Conservation (phyloP, 2,888 invertebrate genomes). For the Chymomyza procnemis region DNA sequence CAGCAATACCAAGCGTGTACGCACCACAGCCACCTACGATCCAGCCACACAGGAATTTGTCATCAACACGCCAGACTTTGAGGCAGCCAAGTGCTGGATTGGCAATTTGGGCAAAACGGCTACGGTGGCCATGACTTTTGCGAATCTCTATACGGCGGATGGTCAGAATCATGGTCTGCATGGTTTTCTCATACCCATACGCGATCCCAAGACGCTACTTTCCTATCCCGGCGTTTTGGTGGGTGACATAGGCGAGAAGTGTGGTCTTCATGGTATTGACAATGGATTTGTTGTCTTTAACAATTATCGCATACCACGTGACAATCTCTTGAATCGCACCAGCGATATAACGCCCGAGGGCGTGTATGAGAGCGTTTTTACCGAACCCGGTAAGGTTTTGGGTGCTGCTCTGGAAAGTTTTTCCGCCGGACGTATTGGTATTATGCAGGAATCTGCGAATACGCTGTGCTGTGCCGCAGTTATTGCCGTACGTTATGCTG, state of each 20-base stretch:
- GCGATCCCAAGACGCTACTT: slow-evolving; percentile 86
- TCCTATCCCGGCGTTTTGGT: slow-evolving; percentile 91
- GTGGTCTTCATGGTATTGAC: slow-evolving; percentile 93
- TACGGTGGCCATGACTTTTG: slow-evolving; percentile 92
- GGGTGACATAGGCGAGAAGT: slow-evolving; percentile 95
- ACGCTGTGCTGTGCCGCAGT: slow-evolving; percentile 83
- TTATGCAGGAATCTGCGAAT: slow-evolving; percentile 80
- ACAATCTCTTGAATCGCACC: slow-evolving; percentile 90
- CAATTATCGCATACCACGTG: slow-evolving; percentile 91
- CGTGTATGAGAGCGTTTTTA: slow-evolving; percentile 92
- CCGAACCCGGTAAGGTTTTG: slow-evolving; percentile 90
- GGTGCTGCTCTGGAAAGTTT: slow-evolving; percentile 92
- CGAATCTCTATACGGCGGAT: slow-evolving; percentile 90
- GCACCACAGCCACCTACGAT: slow-evolving; percentile 94
- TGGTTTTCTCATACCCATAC: slow-evolving; percentile 91
- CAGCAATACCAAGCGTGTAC: slow-evolving; percentile 93
- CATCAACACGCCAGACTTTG: slow-evolving; percentile 94
- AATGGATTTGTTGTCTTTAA: slow-evolving; percentile 95
- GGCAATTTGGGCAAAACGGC: slow-evolving; percentile 94
- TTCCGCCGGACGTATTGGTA: slow-evolving; percentile 89
- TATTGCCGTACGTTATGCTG: slow-evolving; percentile 89
- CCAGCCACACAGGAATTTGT: slow-evolving; percentile 87
- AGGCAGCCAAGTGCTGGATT: slow-evolving; percentile 97
- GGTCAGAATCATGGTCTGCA: slow-evolving; percentile 91
- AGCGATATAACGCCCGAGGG: slow-evolving; percentile 94